phyloP scores from a whole-genome alignment of 2,888 invertebrate species.

The Arge pagana region DNA sequence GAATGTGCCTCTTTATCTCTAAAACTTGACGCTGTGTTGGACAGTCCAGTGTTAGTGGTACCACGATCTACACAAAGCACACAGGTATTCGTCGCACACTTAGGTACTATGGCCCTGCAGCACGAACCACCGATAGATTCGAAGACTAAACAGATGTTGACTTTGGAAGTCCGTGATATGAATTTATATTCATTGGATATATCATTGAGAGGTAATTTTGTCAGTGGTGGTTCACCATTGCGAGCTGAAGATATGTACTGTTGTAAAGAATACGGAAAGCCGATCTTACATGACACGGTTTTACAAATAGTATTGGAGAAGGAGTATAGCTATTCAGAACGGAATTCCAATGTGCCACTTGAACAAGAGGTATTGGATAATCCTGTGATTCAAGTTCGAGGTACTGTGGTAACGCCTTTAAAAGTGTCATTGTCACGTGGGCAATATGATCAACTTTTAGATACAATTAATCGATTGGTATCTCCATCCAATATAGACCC shows the following conservation, averaged over 20 bases:
- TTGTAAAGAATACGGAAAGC: conserved; percentile 75
- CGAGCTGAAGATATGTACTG: conserved; percentile 75
- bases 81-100: conserved; percentile 88
- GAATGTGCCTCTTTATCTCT: conserved; percentile 38
- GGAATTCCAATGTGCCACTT: conserved; percentile 41
- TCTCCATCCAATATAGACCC: conserved; percentile 48
- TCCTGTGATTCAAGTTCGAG: conserved; percentile 58
- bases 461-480: conserved; percentile 63
- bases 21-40: conserved; percentile 78
- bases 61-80: conserved; percentile 78
- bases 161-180: conserved; percentile 80
- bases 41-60: conserved; percentile 89
- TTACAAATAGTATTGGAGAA: conserved; percentile 72
- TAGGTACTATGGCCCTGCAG: conserved; percentile 80
- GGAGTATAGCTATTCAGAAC: conserved; percentile 37
- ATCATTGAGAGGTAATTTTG: conserved; percentile 43
- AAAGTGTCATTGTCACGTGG: conserved; percentile 83
- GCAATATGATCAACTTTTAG: conserved; percentile 89
- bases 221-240: conserved; percentile 56
- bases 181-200: conserved; percentile 82
- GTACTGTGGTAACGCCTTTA: conserved; percentile 80
- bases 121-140: conserved; percentile 49
- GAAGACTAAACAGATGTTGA: conserved; percentile 45
- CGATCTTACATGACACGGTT: conserved; percentile 88
- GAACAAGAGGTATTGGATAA: conserved; percentile 39